phyloP scores from a whole-genome alignment of 2,797 vertebrate genomes.

The Chaetodon trifasciatus region DNA sequence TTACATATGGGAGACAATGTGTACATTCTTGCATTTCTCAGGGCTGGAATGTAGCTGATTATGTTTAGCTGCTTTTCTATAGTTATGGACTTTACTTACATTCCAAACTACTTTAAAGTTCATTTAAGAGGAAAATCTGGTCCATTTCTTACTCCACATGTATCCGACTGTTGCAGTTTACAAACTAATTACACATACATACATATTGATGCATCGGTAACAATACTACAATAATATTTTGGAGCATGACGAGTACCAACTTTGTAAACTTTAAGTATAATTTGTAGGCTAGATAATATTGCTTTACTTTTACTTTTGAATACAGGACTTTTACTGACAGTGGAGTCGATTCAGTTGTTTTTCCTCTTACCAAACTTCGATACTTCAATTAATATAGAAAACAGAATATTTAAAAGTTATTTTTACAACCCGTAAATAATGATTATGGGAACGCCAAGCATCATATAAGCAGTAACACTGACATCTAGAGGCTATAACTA shows the following conservation, averaged over 20 bases:
- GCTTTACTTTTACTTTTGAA: too few species aligned
- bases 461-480: slow-evolving; percentile 31
- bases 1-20: too few species aligned
- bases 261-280: not conserved
- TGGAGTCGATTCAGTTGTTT: too few species aligned
- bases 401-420: not conserved
- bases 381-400: not conserved
- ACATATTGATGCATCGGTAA: not conserved
- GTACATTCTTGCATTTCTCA: too few species aligned
- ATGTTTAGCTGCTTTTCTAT: too few species aligned
- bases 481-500: slow-evolving; percentile 47
- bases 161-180: not conserved
- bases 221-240: not conserved
- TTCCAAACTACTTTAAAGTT: not conserved
- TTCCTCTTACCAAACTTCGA: not conserved
- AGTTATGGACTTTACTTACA: not conserved
- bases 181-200: not conserved
- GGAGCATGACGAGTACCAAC: not conserved
- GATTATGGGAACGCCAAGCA: fast-evolving
- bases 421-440: not conserved
- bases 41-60: too few species aligned
- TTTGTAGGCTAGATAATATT: not conserved
- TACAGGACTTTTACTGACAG: not conserved
- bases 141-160: not conserved
- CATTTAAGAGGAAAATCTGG: not conserved